Evolutionary conservation across 1,140 invertebrate genomes (phyloP), one percentile per base, ranked within the genome.

Genomic region (Drosophila murphyi): DNA sequence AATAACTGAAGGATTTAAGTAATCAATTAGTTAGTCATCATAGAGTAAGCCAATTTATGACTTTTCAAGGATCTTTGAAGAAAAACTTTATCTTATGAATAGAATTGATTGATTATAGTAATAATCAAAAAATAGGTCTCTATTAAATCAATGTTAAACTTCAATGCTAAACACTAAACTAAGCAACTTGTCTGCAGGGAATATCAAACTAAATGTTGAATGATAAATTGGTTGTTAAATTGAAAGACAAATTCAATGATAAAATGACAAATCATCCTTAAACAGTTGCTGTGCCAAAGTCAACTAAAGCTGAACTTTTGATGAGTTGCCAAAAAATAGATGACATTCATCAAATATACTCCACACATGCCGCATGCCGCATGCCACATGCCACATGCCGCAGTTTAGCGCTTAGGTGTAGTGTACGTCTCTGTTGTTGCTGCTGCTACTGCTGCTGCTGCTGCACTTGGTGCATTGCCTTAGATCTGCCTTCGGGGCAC

Each of bases 251-350:
- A 41, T 48, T 50, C 8, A 7, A 48, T 61, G 39, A 43, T n/a
- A 1, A 43, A 43, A 43, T 43, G 51, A 70, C 62, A 57, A 70
- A 74, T 62, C 34, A 41, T 57, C 37, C 31, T 2, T 29, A 6
- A 55, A 35, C 37, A 60, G 12, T 47, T 50, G 4, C n/a, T 50
- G 6, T 69, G 65, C 56, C 64, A 31, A 69, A 69, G 35, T 55
- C 56, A 68, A 5, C 8, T 37, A 43, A 50, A 70, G 48, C 43
- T 39, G 43, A n/a, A 57, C 45, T 41, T 74, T 70, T 74, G 72
- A 70, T 62, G 72, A 8, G 72, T 48, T 70, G 72, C 65, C 57
- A 62, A 70, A 51, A 62, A 57, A 35, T 37, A 62, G 31, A 45
- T 37, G 65, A 57, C 65, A 74, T 74, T 70, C 52, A 70, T 74